Evolutionary conservation across 2,113 vertebrate species (phyloP), one percentile per base, ranked within the genome.

Genomic region (Sminthopsis crassicaudata): DNA sequence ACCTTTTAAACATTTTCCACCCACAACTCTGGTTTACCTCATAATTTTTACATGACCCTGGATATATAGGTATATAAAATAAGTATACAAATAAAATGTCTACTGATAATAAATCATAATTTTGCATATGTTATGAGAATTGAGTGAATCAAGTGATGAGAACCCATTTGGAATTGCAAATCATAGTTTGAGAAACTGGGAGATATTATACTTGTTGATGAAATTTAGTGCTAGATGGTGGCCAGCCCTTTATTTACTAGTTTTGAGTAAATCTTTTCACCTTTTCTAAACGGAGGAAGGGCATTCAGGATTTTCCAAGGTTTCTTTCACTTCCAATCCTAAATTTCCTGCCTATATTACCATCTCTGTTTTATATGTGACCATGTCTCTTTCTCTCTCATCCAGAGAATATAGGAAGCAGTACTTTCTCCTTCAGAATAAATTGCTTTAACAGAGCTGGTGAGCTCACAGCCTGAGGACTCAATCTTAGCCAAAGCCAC

Each of bases 361-460:
- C 10, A 23, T 36, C n/a, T 92, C 89, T 91, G 8, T 10, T 91
- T 51, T 60, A 84, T 84, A n/a, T 84, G 7, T 42, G n/a, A 8
- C 19, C 23, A 8, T 84, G n/a, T 84, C 67, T 42, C n/a, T 42
- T n/a, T n/a, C 25, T 46, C 25, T 89, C 25, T 89, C 11, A 25
- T 94, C 46, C 10, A 26, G 57, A 46, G 52, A 51, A 46, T 89
- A 27, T 50, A 76, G 27, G 23, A 92, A n/a, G 67, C 48, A 55
- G 16, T 50, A 6, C 25, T 91, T 9, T 46, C 89, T 91, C 53
- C 9, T 94, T 92, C 48, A 95, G 25, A 50, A 92, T 25, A 91
- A 42, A 84, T 7, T 46, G 48, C 53, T 50, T 94, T 92, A 67
- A 67, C 3, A 91, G 48, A 95, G 51, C 52, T 95, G 90, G 42